Percentiles rank a stretch among this genome's conserved stretches.
Conservation (phyloP, 1,140 invertebrate genomes). For the Drosophila suzukii region DNA sequence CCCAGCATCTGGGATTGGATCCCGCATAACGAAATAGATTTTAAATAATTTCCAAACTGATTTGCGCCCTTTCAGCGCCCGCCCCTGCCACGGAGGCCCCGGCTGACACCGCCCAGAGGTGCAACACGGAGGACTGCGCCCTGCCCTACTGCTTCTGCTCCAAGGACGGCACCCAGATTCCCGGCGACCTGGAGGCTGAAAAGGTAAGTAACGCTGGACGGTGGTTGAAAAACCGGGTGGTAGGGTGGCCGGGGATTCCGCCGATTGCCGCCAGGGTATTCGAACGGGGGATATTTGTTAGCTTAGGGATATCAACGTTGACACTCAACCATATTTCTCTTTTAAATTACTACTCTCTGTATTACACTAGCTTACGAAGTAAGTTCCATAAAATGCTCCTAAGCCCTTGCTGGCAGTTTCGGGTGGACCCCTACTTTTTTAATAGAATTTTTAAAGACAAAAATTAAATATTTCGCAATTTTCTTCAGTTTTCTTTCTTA, state of each 20-base stretch:
- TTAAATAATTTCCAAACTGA: constrained; percentile 71
- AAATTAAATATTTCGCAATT: no score
- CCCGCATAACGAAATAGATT: constrained; percentile 65
- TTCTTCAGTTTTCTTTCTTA: no score
- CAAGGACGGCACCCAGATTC: constrained; percentile 94
- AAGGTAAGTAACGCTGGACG: constrained; percentile 86
- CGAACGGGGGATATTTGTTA: not conserved
- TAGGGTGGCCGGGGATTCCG: not conserved
- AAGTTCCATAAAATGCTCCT: no score
- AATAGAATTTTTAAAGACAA: no score
- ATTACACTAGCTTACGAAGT: no score
- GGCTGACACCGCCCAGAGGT: constrained; percentile 91
- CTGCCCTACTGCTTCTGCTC: constrained; percentile 97
- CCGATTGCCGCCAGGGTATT: not conserved
- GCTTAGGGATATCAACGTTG: no score
- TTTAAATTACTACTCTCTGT: no score
- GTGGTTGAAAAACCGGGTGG: not conserved
- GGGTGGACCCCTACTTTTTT: no score
- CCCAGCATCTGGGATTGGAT: constrained; percentile 40
- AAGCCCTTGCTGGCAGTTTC: no score
- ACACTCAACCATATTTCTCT: no score
- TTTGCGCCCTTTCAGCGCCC: constrained; percentile 86
- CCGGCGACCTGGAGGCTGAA: constrained; percentile 91
- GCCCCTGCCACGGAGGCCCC: constrained; percentile 92
- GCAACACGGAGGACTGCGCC: constrained; percentile 90